Conservation (phyloP, 92 coral and sea anemone species). For the Anthopleura xanthogrammica region DNA sequence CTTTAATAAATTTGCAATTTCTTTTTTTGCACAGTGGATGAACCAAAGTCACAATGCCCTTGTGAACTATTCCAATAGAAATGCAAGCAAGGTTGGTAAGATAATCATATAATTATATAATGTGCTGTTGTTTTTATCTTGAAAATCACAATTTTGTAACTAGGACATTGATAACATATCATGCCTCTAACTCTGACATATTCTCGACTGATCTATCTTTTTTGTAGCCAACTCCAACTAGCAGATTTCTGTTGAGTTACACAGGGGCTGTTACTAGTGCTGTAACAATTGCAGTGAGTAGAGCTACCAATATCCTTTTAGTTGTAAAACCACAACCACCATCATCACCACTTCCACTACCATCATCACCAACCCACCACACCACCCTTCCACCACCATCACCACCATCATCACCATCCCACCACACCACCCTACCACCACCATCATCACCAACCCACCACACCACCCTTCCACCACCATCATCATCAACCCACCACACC, state of each 20-base stretch:
- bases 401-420: too few species aligned
- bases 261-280: conserved; percentile 96
- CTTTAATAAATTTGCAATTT: not conserved
- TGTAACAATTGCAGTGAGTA: conserved; percentile 87
- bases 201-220: not conserved
- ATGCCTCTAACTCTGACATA: not conserved
- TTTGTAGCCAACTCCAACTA: conserved; percentile 80
- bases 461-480: too few species aligned
- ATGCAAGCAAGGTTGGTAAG: conserved; percentile 83
- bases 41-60: conserved; percentile 99
- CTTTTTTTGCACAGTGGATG: conserved; percentile 69
- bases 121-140: not conserved
- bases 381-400: too few species aligned
- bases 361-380: too few species aligned
- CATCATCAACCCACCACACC: too few species aligned
- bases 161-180: not conserved
- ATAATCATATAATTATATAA: too few species aligned
- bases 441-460: too few species aligned
- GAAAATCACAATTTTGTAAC: not conserved
- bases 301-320: not conserved
- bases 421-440: too few species aligned
- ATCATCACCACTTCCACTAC: too few species aligned
- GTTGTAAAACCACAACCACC: too few species aligned
- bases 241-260: conserved; percentile 85
- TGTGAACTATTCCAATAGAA: conserved; percentile 90